These are phyloP conservation scores for Drosophila oshimai DNA, from an alignment of 1,140 invertebrate species.

Conservation along the genomic window DNA sequence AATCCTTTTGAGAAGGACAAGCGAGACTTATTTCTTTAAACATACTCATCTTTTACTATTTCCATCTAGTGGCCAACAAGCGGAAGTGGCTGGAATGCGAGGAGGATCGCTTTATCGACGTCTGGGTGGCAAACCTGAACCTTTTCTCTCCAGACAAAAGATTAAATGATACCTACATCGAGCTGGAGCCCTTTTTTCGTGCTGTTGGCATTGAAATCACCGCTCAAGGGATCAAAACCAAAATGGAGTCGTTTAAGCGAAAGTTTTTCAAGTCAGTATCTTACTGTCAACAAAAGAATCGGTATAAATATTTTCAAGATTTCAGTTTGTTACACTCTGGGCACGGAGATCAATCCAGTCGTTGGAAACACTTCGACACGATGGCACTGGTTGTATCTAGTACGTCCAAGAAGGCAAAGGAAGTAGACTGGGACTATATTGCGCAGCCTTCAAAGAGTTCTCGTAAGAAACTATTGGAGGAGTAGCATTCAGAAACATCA, in stretches of 20 bases:
- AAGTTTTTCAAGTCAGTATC: slow-evolving; percentile 26
- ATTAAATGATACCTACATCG: neutral
- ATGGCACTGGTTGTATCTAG: neutral
- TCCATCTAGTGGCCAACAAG: neutral
- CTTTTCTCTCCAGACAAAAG: slow-evolving; percentile 6
- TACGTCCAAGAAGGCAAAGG: neutral
- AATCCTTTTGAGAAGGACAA: too few relatives aligned
- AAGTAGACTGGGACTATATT: slow-evolving; percentile 3
- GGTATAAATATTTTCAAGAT: neutral
- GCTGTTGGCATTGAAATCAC: slow-evolving; percentile 11
- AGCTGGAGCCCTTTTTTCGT: neutral
- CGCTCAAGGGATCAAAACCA: slow-evolving; percentile 12
- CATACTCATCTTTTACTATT: neutral
- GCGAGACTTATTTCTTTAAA: too few relatives aligned
- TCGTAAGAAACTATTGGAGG: neutral
- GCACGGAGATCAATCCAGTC: neutral
- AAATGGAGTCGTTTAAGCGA: slow-evolving; percentile 27
- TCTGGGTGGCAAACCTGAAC: slow-evolving; percentile 12
- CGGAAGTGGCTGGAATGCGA: slow-evolving; percentile 14
- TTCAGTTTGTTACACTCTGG: slow-evolving; percentile 6
- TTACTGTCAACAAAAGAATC: neutral
- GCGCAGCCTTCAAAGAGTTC: neutral
- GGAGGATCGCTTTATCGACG: slow-evolving; percentile 19
- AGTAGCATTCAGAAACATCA: neutral
- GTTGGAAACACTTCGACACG: slow-evolving; percentile 7